Conservation (phyloP, 2,113 vertebrate genomes). For the Aleadryas rufinucha region DNA sequence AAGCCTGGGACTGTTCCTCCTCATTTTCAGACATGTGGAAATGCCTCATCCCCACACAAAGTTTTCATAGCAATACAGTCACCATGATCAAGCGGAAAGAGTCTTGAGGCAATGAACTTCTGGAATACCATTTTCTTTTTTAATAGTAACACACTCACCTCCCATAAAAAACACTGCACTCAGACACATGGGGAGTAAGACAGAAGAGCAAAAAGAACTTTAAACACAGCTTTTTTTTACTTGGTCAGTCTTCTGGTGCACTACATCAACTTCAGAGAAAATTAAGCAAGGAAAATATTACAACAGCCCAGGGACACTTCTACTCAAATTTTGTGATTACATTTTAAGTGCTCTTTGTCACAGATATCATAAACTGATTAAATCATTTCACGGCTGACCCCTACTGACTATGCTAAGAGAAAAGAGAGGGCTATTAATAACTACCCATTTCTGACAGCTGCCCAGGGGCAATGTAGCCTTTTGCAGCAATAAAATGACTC, state of each 20-base stretch:
- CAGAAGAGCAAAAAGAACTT: not conserved
- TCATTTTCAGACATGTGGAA: not conserved
- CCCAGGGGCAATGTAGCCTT: conserved; percentile 84
- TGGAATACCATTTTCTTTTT: not conserved
- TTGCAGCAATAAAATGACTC: conserved; percentile 80
- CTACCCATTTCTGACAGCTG: conserved; percentile 92
- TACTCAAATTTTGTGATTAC: conserved; percentile 93
- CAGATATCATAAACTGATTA: conserved; percentile 95
- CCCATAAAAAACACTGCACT: not conserved
- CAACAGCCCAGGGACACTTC: conserved; percentile 87
- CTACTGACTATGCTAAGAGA: conserved; percentile 89
- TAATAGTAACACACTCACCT: not conserved
- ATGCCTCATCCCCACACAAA: not conserved
- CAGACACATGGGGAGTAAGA: not conserved
- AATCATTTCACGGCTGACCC: conserved; percentile 92
- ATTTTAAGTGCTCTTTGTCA: conserved; percentile 93
- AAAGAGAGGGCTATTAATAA: conserved; percentile 87
- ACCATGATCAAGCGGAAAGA: not conserved
- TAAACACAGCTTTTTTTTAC: not conserved
- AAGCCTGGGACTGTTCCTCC: not conserved
- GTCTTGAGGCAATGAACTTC: not conserved
- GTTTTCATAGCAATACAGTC: not conserved
- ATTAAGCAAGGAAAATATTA: conserved; percentile 80
- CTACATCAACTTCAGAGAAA: conserved; percentile 64
- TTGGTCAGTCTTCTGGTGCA: not conserved